Percentiles rank a stretch among this genome's conserved stretches.
These are phyloP conservation scores for Tragelaphus scriptus DNA, from an alignment of 2,113 vertebrate species.

Conservation along the genomic window DNA sequence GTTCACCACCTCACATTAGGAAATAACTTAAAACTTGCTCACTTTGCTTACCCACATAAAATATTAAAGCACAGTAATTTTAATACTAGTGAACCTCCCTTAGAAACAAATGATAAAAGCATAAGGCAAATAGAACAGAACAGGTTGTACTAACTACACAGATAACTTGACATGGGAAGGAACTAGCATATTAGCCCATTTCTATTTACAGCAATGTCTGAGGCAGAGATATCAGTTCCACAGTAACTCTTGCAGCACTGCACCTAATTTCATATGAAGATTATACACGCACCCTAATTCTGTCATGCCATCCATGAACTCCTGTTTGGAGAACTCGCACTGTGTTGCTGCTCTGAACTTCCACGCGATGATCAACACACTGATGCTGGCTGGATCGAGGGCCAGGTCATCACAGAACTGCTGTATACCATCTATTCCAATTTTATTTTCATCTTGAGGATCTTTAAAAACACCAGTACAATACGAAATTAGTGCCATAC, in stretches of 20 bases:
- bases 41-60: not conserved
- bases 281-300: constrained; percentile 84
- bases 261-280: not conserved
- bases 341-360: constrained; percentile 90
- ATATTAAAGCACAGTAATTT: not conserved
- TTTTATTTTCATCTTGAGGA: constrained; percentile 91
- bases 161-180: not conserved
- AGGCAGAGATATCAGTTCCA: not conserved
- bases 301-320: constrained; percentile 89
- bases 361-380: constrained; percentile 88
- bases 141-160: not conserved
- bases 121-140: not conserved
- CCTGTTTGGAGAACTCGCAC: constrained; percentile 88
- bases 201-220: not conserved
- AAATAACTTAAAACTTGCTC: constrained; percentile 25
- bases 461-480: constrained; percentile 78
- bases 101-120: not conserved
- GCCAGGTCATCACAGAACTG: constrained; percentile 90
- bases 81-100: constrained; percentile 1
- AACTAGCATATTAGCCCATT: not conserved
- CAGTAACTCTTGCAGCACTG: not conserved
- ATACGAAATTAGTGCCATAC: constrained; percentile 11
- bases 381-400: constrained; percentile 88
- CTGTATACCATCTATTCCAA: constrained; percentile 90
- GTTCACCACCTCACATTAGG: not conserved